Conservation (phyloP, 2,888 invertebrate genomes). For the Noctua pronuba region DNA sequence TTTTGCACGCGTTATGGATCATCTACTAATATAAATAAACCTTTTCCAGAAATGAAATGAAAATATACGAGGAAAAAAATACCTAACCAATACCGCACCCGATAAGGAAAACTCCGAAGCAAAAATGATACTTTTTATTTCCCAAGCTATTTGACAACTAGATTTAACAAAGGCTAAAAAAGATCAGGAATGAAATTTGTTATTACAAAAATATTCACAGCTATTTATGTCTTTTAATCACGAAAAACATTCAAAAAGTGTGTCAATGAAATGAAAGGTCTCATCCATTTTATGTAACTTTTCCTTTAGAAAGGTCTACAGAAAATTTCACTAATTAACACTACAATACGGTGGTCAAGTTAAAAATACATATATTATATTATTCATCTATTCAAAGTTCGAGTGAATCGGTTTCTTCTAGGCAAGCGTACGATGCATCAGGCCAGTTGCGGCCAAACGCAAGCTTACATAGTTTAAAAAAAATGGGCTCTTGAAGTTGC, state of each 20-base stretch:
- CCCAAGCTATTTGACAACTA: conserved; percentile 22
- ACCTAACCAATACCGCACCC: conserved; percentile 7
- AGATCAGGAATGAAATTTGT: background rate
- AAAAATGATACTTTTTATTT: conserved; percentile 31
- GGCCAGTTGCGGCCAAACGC: too few species aligned
- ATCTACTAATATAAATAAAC: background rate
- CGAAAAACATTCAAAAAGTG: background rate
- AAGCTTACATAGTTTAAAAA: too few species aligned
- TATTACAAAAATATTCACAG: background rate
- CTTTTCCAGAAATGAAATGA: background rate
- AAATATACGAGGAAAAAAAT: conserved; percentile 22
- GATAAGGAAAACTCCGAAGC: conserved; percentile 34
- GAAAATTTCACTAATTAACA: background rate
- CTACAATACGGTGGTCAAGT: background rate
- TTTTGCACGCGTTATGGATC: background rate
- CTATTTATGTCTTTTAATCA: background rate
- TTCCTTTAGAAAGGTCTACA: background rate
- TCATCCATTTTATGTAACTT: background rate
- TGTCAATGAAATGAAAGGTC: background rate
- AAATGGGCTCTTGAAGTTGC: background rate
- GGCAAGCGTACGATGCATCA: too few species aligned
- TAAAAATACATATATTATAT: background rate
- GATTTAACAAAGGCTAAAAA: conserved; percentile 18
- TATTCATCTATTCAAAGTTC: too few species aligned
- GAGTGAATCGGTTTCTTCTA: too few species aligned